Conservation (phyloP, 2,888 invertebrate species). For the Caenorhabditis sp. region DNA sequence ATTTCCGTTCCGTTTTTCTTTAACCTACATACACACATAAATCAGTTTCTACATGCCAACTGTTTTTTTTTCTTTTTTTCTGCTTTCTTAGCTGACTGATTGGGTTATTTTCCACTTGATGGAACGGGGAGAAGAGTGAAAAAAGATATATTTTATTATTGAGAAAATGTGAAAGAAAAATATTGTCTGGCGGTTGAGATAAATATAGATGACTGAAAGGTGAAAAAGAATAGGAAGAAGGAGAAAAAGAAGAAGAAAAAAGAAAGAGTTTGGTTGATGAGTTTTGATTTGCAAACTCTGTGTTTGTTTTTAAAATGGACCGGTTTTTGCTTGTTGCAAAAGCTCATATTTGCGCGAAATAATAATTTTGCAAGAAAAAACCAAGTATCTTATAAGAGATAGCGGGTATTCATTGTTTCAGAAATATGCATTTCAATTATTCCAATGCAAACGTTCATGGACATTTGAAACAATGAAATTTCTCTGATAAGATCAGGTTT, state of each 20-base stretch:
- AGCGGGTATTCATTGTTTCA: too few species aligned
- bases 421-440: too few species aligned
- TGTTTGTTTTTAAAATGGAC: neutral
- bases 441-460: too few species aligned
- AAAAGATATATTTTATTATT: neutral
- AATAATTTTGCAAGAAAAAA: neutral
- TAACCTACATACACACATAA: neutral
- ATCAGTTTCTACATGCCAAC: neutral
- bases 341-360: neutral
- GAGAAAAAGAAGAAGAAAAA: neutral
- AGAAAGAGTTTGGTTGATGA: neutral
- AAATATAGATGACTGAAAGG: neutral
- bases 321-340: neutral
- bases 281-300: neutral
- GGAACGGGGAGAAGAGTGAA: neutral
- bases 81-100: neutral
- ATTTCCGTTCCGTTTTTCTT: neutral
- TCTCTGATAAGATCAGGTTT: too few species aligned
- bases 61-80: neutral
- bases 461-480: too few species aligned
- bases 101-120: too few species aligned
- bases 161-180: conserved; percentile 1
- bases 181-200: conserved; percentile 4
- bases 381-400: too few species aligned
- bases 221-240: too few species aligned